Conservation (phyloP, 2,113 vertebrate species). For the Hucho hucho region DNA sequence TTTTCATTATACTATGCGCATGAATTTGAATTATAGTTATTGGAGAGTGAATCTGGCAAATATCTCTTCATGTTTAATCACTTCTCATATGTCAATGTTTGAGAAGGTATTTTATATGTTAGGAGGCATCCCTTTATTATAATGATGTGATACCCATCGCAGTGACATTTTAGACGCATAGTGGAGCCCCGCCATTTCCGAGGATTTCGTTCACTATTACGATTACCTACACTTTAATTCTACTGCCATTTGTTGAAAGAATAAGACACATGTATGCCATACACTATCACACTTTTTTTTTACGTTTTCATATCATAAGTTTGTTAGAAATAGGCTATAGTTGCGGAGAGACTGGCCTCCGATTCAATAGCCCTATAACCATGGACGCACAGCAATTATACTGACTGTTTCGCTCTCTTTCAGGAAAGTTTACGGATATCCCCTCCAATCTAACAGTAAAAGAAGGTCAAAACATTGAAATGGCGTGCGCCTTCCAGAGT, state of each 20-base stretch:
- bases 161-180: slow-evolving; percentile 1
- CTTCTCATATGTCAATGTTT: not conserved
- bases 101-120: not conserved
- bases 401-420: slow-evolving; percentile 43
- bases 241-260: not conserved
- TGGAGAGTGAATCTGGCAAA: not conserved
- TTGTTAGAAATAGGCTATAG: not conserved
- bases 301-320: not conserved
- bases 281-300: not conserved
- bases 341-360: not conserved
- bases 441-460: slow-evolving; percentile 89
- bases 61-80: not conserved
- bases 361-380: not conserved
- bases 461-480: slow-evolving; percentile 94
- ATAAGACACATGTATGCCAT: not conserved
- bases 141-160: not conserved
- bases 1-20: too few species aligned
- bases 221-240: not conserved
- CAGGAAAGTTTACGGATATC: slow-evolving; percentile 94
- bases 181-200: not conserved
- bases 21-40: too few species aligned
- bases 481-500: slow-evolving; percentile 95
- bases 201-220: not conserved
- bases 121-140: not conserved
- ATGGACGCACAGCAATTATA: not conserved